Base-by-base conservation (phyloP, 2,797 vertebrate species). In the Melanotaenia maccullochi region DNA sequence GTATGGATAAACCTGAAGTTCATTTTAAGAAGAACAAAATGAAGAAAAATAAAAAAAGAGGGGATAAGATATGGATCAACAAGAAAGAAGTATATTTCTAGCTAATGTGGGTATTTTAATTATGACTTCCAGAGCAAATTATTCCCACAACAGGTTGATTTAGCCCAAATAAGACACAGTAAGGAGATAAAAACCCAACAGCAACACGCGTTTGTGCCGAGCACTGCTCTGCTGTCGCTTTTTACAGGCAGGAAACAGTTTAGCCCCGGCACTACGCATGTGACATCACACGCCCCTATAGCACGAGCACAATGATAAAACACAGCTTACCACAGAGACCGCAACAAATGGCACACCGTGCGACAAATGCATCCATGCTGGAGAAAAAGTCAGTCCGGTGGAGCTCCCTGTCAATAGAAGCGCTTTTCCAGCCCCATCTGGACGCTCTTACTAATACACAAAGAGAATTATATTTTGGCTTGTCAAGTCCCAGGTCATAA, bases 381-480 rank as follows among this genome's bases (percentile, higher is more conserved):
- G 30, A 85, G 79, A 79, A 84, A 73, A 47, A 76, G 89, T 83
- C 86, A 81, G 86, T 90, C 67, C 49, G 79, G 87, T 59, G 87
- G 89, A 63, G 92, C 93, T 93, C 94, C 91, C 93, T 92, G 94
- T 95, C 84, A 84, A 94, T 93, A 83, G 94, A 94, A 93, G 88
- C 94, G 94, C 95, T 91, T 95, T 96, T 95, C 94, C 93, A 93
- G 93, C 95, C 96, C 52, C 96, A 97, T 98, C 97, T 97, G 97
- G 95, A 96, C 95, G 95, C 94, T 93, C 95, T 96, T 95, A 96
- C 97, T 98, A 97, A 98, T 99, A 98, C 96, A 99, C 97, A 97
- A 97, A 98, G 97, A 97, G 97, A 98, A 99, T 99, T 99, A 98
- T 99, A 98, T 99, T 99, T 99, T 98, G 97, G 96, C 97, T 98